phyloP scores from a whole-genome alignment of 2,888 invertebrate species.

The Drosophila koepferae region DNA sequence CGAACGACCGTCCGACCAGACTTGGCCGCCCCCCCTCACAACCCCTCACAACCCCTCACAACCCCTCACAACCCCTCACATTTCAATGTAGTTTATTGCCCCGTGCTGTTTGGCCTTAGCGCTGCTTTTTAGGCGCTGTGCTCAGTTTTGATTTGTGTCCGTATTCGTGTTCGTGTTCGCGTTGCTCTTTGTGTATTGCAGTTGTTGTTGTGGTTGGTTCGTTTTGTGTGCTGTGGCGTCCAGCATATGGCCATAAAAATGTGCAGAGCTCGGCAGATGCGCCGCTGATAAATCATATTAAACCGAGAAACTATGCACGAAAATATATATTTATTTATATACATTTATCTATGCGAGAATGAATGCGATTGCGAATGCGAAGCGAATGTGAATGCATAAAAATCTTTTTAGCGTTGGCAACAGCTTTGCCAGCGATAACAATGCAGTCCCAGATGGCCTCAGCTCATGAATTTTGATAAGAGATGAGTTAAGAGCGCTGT shows the following conservation, averaged over 20 bases:
- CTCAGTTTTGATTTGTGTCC: conserved; percentile 73
- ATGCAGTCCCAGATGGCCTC: conserved; percentile 10
- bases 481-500: neutral
- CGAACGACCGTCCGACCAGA: neutral
- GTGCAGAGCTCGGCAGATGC: conserved; percentile 66
- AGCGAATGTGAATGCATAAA: conserved; percentile 46
- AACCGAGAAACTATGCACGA: conserved; percentile 47
- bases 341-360: conserved; percentile 32
- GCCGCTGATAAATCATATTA: conserved; percentile 71
- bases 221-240: conserved; percentile 6
- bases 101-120: conserved; percentile 59
- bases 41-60: too few relatives aligned
- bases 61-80: conserved; percentile 13
- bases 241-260: conserved; percentile 77
- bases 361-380: conserved; percentile 26
- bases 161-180: conserved; percentile 36
- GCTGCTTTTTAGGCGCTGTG: conserved; percentile 76
- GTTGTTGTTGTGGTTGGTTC: conserved; percentile 44
- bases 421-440: conserved; percentile 34
- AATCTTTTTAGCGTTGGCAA: conserved; percentile 37
- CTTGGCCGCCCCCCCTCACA: neutral
- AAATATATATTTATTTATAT: conserved; percentile 20
- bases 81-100: conserved; percentile 73
- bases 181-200: conserved; percentile 45
- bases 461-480: conserved; percentile 6